Evolutionary conservation across 2,888 invertebrate species (phyloP).

Genomic region (Phengaris arion): DNA sequence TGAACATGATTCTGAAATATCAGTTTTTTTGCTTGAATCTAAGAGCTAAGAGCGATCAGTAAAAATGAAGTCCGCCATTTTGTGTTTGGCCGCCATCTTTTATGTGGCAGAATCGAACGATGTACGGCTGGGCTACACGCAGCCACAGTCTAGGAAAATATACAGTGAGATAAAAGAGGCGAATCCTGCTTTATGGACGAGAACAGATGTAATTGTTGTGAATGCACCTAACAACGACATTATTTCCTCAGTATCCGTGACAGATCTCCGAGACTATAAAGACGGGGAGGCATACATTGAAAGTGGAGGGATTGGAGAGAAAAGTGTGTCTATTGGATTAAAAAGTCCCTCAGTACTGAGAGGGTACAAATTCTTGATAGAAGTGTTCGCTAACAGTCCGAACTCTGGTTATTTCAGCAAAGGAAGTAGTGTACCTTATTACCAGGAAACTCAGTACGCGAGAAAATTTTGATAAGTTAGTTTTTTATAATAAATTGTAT

Average conservation of each 20-base stretch:
- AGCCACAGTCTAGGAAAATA: slow-evolving; percentile 50
- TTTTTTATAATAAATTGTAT: slow-evolving; percentile 26
- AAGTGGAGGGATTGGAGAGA: slow-evolving; percentile 60
- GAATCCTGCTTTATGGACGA: slow-evolving; percentile 61
- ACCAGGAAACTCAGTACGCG: slow-evolving; percentile 48
- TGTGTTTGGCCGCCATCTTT: slow-evolving; percentile 29
- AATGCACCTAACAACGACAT: slow-evolving; percentile 54
- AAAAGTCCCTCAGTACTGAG: slow-evolving; percentile 62
- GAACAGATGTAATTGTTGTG: slow-evolving; percentile 58
- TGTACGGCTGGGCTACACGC: slow-evolving; percentile 48
- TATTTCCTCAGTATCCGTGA: slow-evolving; percentile 59
- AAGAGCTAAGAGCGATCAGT: neutral
- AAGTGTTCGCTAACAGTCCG: slow-evolving; percentile 55
- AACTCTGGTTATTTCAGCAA: slow-evolving; percentile 49
- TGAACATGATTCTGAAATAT: slow-evolving; percentile 29
- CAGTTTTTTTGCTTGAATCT: slow-evolving; percentile 33
- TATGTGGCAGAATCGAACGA: slow-evolving; percentile 47
- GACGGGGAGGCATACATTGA: slow-evolving; percentile 59
- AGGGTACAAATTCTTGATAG: slow-evolving; percentile 64
- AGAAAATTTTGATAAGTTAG: slow-evolving; percentile 48
- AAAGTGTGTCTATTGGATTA: slow-evolving; percentile 57
- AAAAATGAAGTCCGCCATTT: slow-evolving; percentile 32
- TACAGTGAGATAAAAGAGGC: slow-evolving; percentile 60
- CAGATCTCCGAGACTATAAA: slow-evolving; percentile 61
- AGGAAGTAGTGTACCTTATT: slow-evolving; percentile 45